Evolutionary conservation across 2,113 vertebrate species (phyloP).

Genomic region (Lagopus leucura): DNA sequence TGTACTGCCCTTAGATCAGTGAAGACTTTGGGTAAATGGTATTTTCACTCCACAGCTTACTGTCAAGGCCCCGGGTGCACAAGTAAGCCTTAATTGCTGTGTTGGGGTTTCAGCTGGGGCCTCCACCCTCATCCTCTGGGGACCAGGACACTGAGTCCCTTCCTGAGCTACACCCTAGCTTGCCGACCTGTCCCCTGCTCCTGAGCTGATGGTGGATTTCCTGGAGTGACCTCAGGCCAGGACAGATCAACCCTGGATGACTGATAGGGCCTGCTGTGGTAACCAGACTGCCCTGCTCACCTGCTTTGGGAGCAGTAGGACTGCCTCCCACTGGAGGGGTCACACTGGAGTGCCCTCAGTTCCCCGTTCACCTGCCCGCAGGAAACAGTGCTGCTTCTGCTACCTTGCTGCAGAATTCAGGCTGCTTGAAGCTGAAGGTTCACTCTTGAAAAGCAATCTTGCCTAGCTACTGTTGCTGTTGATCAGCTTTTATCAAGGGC

Average conservation of each 20-base stretch:
- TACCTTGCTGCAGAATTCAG: neutral
- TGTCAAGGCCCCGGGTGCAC: neutral
- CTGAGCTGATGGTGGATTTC: neutral
- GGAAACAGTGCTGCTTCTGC: neutral
- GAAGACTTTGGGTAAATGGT: neutral
- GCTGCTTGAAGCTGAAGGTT: neutral
- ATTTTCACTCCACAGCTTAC: neutral
- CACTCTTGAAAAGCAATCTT: neutral
- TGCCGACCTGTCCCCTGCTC: neutral
- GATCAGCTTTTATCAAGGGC: neutral
- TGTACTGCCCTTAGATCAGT: neutral
- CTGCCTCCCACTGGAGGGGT: fast-evolving
- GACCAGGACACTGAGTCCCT: neutral
- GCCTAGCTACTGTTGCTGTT: neutral
- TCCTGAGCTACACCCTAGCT: neutral
- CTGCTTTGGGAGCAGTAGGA: neutral
- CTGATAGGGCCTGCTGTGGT: fast-evolving
- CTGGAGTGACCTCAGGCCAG: neutral
- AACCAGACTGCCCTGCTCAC: neutral
- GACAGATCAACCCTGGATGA: too few relatives aligned
- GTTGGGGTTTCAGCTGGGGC: neutral
- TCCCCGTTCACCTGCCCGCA: fast-evolving
- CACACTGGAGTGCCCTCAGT: neutral
- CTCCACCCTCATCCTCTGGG: neutral
- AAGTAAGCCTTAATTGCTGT: neutral